A percentile compares a stretch with the other conserved stretches of the same genome.
These are phyloP conservation scores for Catharus minimus DNA, from an alignment of 2,113 vertebrate genomes.

Conservation along the genomic window DNA sequence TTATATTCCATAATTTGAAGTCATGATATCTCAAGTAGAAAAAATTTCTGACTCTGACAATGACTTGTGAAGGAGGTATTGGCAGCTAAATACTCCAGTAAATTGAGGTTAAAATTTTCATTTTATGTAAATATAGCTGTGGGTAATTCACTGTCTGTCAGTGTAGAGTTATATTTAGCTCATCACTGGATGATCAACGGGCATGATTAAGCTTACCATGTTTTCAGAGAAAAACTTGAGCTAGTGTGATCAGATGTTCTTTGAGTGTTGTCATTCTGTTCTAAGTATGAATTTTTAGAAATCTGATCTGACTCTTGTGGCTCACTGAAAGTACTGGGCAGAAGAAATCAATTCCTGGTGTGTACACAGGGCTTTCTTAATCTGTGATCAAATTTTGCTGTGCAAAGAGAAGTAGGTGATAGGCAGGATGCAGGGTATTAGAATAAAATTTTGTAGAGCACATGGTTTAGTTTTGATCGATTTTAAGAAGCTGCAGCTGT, in stretches of 20 bases:
- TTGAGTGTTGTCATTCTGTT: background rate
- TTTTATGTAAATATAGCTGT: background rate
- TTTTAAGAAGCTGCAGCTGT: slow-evolving; percentile 53
- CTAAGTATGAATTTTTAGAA: background rate
- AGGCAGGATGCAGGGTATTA: background rate
- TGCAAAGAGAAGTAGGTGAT: background rate
- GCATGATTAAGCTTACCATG: background rate
- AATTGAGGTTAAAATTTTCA: background rate
- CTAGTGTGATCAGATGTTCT: background rate
- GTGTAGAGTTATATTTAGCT: background rate
- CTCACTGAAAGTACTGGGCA: background rate
- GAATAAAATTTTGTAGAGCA: background rate
- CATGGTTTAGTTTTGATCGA: background rate
- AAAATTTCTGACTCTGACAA: background rate
- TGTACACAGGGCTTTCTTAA: background rate
- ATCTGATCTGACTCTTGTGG: background rate
- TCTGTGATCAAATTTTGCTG: background rate
- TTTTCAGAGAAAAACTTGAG: background rate
- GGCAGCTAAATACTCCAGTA: background rate
- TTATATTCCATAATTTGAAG: background rate
- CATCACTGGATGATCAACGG: background rate
- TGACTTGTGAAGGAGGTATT: background rate
- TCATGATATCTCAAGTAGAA: background rate
- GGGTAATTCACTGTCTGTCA: background rate
- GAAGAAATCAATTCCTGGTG: background rate